phyloP scores from a whole-genome alignment of 2,888 invertebrate genomes.

The Onchidella celtica region DNA sequence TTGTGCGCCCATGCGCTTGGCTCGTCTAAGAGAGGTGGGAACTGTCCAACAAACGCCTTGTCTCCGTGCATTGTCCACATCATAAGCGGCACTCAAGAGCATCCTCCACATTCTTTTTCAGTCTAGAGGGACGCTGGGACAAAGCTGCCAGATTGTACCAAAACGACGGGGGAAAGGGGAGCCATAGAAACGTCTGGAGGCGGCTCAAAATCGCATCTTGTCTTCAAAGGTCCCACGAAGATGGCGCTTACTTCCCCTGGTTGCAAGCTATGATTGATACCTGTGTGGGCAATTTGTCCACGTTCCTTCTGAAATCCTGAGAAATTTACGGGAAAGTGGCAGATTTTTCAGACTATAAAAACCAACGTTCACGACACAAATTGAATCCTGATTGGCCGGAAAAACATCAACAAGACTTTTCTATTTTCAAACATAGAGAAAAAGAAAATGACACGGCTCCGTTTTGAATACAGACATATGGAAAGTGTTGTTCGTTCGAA shows the following conservation, averaged over 20 bases:
- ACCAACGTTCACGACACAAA: no score
- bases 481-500: no score
- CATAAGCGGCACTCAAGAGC: constrained; percentile 12
- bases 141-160: neutral
- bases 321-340: neutral
- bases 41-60: constrained; percentile 7
- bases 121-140: neutral
- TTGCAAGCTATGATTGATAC: constrained; percentile 24
- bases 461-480: no score
- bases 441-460: no score
- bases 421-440: no score
- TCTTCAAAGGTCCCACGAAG: constrained; percentile 16
- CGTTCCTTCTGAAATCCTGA: neutral
- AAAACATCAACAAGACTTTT: no score
- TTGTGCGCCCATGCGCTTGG: neutral
- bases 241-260: neutral
- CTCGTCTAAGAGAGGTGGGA: neutral
- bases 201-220: neutral
- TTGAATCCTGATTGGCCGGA: no score
- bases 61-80: constrained; percentile 8
- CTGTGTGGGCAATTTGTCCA: constrained; percentile 7
- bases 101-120: constrained; percentile 5
- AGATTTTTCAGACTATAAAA: neutral
- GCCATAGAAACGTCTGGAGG: neutral
- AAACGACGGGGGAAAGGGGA: neutral